A percentile compares a stretch with the other conserved stretches of the same genome.
phyloP scores from a whole-genome alignment of 2,888 invertebrate genomes.

The Nemotelus nigrinus region DNA sequence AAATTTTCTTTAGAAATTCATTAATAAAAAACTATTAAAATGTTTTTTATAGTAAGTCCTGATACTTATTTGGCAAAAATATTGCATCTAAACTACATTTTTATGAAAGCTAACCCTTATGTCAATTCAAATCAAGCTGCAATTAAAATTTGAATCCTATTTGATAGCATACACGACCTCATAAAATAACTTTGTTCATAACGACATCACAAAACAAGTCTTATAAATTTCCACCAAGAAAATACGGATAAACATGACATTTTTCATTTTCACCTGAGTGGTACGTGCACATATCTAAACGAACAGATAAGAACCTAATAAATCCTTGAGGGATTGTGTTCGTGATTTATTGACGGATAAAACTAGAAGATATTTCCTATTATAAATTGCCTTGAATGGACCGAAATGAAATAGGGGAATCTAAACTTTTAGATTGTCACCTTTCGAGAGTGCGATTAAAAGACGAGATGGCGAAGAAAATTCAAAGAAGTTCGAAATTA shows the following conservation, averaged over 20 bases:
- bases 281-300: constrained; percentile 18
- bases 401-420: constrained; percentile 20
- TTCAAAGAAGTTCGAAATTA: constrained; percentile 30
- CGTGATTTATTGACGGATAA: constrained; percentile 44
- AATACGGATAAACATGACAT: constrained; percentile 32
- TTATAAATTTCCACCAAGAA: neutral
- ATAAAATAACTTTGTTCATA: no score
- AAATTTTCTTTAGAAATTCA: no score
- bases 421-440: neutral
- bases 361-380: constrained; percentile 12
- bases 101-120: no score
- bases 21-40: no score
- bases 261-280: constrained; percentile 43
- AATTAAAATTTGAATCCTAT: no score
- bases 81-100: no score
- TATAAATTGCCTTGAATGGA: constrained; percentile 28
- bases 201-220: neutral
- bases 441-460: neutral
- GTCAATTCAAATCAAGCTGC: no score
- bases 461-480: neutral
- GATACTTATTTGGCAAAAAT: no score
- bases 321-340: constrained; percentile 43
- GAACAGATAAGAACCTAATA: constrained; percentile 40
- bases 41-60: no score
- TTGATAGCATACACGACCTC: no score